Conservation (phyloP, 2,888 invertebrate genomes). For the Aspidapion aeneum region DNA sequence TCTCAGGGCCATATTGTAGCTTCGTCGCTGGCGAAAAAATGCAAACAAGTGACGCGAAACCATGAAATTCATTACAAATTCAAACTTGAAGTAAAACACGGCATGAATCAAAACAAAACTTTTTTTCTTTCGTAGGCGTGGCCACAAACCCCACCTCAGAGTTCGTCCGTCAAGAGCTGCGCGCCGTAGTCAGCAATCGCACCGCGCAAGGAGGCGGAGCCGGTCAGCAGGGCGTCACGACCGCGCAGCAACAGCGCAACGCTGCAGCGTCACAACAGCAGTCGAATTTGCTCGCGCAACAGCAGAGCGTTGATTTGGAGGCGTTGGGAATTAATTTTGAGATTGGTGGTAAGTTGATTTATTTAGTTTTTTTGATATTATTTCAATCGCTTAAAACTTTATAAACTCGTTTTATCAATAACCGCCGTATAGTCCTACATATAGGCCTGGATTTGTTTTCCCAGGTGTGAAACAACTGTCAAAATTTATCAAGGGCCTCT, state of each 20-base stretch:
- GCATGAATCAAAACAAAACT: too few relatives aligned
- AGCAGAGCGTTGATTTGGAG: constrained; percentile 60
- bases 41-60: too few relatives aligned
- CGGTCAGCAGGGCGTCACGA: constrained; percentile 18
- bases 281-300: constrained; percentile 26
- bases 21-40: too few relatives aligned
- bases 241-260: constrained; percentile 20
- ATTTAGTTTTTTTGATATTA: constrained; percentile 27
- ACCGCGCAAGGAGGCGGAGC: constrained; percentile 49
- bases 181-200: constrained; percentile 84
- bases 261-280: constrained; percentile 42
- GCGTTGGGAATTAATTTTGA: constrained; percentile 66
- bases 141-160: constrained; percentile 67
- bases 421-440: too few relatives aligned
- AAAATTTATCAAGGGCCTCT: too few relatives aligned
- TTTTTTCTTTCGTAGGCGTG: constrained; percentile 47
- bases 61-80: too few relatives aligned
- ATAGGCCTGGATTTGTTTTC: too few relatives aligned
- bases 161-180: constrained; percentile 87
- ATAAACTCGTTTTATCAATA: constrained; percentile 14
- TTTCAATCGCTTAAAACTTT: constrained; percentile 19
- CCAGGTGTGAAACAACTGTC: too few relatives aligned
- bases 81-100: too few relatives aligned
- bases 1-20: too few relatives aligned
- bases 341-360: constrained; percentile 50